These are phyloP conservation scores for Tribolium freemani DNA, from an alignment of 2,888 invertebrate species.

Conservation along the genomic window DNA sequence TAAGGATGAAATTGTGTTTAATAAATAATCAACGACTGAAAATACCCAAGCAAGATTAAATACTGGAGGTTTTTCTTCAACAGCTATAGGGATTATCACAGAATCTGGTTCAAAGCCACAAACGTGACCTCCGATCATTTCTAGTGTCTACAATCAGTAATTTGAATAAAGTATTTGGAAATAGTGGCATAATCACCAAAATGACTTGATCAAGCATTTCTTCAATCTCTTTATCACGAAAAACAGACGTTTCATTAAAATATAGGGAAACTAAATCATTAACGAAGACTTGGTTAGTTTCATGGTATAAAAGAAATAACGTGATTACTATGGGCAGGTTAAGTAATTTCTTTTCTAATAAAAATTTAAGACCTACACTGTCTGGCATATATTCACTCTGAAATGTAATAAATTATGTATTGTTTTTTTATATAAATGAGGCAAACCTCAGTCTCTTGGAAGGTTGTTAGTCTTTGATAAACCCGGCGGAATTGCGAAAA, in stretches of 20 bases:
- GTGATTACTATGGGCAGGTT: slow-evolving; percentile 61
- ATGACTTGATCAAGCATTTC: slow-evolving; percentile 58
- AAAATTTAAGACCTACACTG: slow-evolving; percentile 55
- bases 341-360: slow-evolving; percentile 60
- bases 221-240: slow-evolving; percentile 60
- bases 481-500: slow-evolving; percentile 79
- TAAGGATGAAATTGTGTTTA: slow-evolving; percentile 58
- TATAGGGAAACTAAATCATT: slow-evolving; percentile 58
- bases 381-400: slow-evolving; percentile 63
- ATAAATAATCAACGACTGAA: slow-evolving; percentile 60
- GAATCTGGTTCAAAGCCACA: slow-evolving; percentile 59
- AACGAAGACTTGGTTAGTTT: slow-evolving; percentile 58
- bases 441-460: slow-evolving; percentile 80
- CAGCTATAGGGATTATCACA: slow-evolving; percentile 58
- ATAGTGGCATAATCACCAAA: slow-evolving; percentile 54
- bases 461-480: slow-evolving; percentile 83
- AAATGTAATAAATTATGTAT: slow-evolving; percentile 43
- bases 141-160: slow-evolving; percentile 56
- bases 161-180: neutral
- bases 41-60: slow-evolving; percentile 64
- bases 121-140: slow-evolving; percentile 61
- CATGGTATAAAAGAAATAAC: slow-evolving; percentile 59
- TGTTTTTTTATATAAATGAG: neutral
- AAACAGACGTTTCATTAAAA: slow-evolving; percentile 56
- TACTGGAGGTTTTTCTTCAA: slow-evolving; percentile 57